Percentiles rank a stretch among this genome's conserved stretches.
phyloP scores from a whole-genome alignment of 2,797 vertebrate genomes.

The Cryptoblepharus egeriae region DNA sequence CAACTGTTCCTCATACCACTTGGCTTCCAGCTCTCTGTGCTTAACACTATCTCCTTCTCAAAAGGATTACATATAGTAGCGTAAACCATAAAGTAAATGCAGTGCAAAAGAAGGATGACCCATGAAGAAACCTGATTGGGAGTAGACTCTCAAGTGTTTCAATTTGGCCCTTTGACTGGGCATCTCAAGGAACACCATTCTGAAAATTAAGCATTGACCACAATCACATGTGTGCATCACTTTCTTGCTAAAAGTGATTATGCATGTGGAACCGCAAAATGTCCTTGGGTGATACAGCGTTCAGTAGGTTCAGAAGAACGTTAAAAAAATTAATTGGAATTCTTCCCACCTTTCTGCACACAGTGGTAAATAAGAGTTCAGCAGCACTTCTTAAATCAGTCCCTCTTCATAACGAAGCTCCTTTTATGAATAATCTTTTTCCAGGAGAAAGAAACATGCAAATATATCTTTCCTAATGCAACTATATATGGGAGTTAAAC shows the following conservation, averaged over 20 bases:
- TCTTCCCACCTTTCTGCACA: slow-evolving; percentile 29
- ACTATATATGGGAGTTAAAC: slow-evolving; percentile 24
- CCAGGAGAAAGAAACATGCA: slow-evolving; percentile 14
- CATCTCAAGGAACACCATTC: slow-evolving; percentile 2
- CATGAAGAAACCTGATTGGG: background rate
- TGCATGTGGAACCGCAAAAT: slow-evolving; percentile 37
- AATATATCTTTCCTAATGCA: slow-evolving; percentile 18
- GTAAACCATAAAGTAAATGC: background rate
- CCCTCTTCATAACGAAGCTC: slow-evolving; percentile 38
- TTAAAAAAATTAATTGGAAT: slow-evolving; percentile 54
- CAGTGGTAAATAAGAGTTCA: slow-evolving; percentile 45
- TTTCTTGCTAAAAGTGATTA: slow-evolving; percentile 44
- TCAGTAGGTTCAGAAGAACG: slow-evolving; percentile 43
- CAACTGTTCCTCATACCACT: too few species aligned
- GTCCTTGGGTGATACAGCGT: slow-evolving; percentile 42
- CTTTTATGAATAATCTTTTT: slow-evolving; percentile 34
- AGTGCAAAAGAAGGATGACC: background rate
- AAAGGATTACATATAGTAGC: background rate
- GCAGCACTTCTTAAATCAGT: slow-evolving; percentile 47
- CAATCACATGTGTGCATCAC: background rate
- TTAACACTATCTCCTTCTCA: background rate
- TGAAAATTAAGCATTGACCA: background rate
- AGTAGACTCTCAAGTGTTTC: background rate
- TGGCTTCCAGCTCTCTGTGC: background rate
- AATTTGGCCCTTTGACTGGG: background rate